Base-by-base conservation (phyloP, 2,888 invertebrate genomes). In the Agriopis leucophaearia region DNA sequence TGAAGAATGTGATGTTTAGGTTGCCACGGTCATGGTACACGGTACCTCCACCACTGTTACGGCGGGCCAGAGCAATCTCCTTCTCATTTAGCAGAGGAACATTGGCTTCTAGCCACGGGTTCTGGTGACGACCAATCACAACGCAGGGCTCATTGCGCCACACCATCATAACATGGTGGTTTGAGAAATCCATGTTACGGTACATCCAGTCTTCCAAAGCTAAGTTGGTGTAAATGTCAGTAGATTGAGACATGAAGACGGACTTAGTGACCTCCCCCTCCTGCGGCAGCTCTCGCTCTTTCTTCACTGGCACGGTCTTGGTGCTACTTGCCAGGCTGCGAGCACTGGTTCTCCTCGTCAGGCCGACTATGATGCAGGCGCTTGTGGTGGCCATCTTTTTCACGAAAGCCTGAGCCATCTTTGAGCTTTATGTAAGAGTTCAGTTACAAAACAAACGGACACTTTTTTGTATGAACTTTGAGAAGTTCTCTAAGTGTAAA, bases 181-280 rank as follows among this genome's bases (percentile, higher is more conserved):
- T 95, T 7, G 95, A 94, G 78, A 99, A 97, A 86, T 98, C 96
- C 87, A 96, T 96, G 84, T 99, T 97, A 64, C 95, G 96, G 89
- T 98, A 99, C 80, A 99, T 94, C 99, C 99, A 99, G 88, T 99
- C 98, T 90, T 99, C 99, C 66, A 99, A 90, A 5, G 99, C 99
- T 81, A 99, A 92, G 91, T 99, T 99, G 10, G 97, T 97, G 85
- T 96, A 98, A 75, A 99, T 97, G 86, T 99, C 97, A 71, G 96
- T 96, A 0, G 98, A 98, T 88, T 97, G 97, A 0, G 99, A 99
- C 86, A 99, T 97, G 81, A 97, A 97, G 51, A 99, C 98, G 0
- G 97, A 97, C 91, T 98, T 98, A 75, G 96, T 96, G 78, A 97
- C 95, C 83, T 95, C 94, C 83, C 82, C 81, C 87, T 92, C 92